phyloP scores from a whole-genome alignment of 2,113 vertebrate species.

The Cyprinodon brontotheroides region DNA sequence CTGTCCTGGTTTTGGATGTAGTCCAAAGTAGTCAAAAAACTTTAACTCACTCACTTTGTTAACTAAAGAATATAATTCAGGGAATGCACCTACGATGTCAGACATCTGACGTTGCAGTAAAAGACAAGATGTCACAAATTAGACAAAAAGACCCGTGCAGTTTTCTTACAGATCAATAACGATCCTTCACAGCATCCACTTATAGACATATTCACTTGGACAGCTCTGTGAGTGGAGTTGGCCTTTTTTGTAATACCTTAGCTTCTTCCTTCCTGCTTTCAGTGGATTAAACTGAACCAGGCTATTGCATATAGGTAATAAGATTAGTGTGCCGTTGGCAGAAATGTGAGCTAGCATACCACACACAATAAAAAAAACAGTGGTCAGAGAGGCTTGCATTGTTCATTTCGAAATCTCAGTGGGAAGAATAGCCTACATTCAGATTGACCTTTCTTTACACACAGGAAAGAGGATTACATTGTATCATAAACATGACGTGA shows the following conservation, averaged over 20 bases:
- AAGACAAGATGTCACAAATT: slow-evolving; percentile 28
- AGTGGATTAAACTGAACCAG: slow-evolving; percentile 65
- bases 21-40: slow-evolving; percentile 41
- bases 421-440: slow-evolving; percentile 45
- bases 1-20: slow-evolving; percentile 66
- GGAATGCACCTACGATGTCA: slow-evolving; percentile 74
- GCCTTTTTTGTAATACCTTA: slow-evolving; percentile 51
- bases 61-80: slow-evolving; percentile 79
- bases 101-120: slow-evolving; percentile 49
- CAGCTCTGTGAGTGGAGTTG: slow-evolving; percentile 38
- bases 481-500: slow-evolving; percentile 51
- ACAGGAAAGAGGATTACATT: slow-evolving; percentile 65
- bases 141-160: slow-evolving; percentile 32
- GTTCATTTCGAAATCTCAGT: slow-evolving; percentile 47
- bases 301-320: slow-evolving; percentile 62
- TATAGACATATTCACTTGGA: slow-evolving; percentile 53
- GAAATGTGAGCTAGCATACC: slow-evolving; percentile 58
- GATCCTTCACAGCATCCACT: slow-evolving; percentile 35
- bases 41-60: slow-evolving; percentile 67
- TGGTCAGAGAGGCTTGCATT: slow-evolving; percentile 64
- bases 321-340: slow-evolving; percentile 64
- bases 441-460: slow-evolving; percentile 57
- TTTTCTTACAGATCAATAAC: slow-evolving; percentile 46
- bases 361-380: slow-evolving; percentile 34
- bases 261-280: slow-evolving; percentile 59